Evolutionary conservation across 2,797 vertebrate genomes (phyloP).

Genomic region (Lindbergichthys nudifrons): DNA sequence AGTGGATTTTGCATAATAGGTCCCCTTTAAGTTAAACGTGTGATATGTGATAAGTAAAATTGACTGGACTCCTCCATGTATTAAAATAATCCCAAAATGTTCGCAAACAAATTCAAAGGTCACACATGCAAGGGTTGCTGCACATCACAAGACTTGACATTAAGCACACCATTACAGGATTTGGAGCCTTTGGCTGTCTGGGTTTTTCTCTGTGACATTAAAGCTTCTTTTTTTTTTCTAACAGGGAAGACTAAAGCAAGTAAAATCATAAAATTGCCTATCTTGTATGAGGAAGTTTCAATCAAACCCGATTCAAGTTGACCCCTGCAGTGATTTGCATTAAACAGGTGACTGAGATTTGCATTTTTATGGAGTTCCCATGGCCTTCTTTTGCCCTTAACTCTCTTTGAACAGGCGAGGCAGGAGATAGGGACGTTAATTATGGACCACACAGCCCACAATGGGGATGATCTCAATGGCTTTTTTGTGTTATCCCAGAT

Average conservation of each 20-base stretch:
- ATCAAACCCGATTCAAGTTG: conserved; percentile 54
- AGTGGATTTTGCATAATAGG: too few relatives aligned
- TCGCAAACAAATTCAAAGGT: not conserved
- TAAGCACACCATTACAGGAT: not conserved
- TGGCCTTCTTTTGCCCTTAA: conserved; percentile 75
- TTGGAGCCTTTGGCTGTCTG: not conserved
- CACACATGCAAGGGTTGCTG: not conserved
- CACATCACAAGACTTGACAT: not conserved
- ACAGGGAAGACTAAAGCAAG: conserved; percentile 6
- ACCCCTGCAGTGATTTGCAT: conserved; percentile 70
- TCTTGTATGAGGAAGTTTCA: conserved; percentile 40
- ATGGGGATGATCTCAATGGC: conserved; percentile 74
- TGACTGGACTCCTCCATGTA: not conserved
- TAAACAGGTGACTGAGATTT: conserved; percentile 75
- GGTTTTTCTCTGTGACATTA: conserved; percentile 11
- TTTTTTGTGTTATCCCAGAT: conserved; percentile 68
- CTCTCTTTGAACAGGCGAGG: conserved; percentile 65
- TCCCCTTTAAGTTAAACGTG: too few relatives aligned
- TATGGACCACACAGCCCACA: conserved; percentile 69
- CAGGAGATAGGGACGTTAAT: conserved; percentile 79
- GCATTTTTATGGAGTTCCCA: conserved; percentile 80
- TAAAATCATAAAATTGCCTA: conserved; percentile 14
- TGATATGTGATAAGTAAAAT: too few relatives aligned
- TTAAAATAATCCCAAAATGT: not conserved
- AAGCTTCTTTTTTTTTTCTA: not conserved